Conservation (phyloP, 2,888 invertebrate genomes). For the Salticus scenicus region DNA sequence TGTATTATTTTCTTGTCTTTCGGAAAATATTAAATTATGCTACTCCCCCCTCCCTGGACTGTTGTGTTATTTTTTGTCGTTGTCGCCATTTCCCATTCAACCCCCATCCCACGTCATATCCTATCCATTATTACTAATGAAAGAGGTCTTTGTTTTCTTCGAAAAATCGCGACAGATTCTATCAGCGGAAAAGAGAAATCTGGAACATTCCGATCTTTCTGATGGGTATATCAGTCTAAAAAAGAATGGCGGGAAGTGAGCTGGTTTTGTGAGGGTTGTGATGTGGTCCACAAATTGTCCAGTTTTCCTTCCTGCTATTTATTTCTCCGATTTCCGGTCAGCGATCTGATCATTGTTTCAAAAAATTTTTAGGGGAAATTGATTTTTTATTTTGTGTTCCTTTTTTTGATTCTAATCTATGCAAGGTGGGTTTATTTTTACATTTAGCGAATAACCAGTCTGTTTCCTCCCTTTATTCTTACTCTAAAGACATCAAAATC, state of each 20-base stretch:
- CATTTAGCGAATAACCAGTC: no score
- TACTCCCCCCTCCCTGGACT: no score
- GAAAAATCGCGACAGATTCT: constrained; percentile 33
- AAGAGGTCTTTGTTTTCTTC: constrained; percentile 48
- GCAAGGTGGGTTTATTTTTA: no score
- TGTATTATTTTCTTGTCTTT: background rate
- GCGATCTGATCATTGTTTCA: constrained; percentile 63
- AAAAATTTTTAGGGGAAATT: background rate
- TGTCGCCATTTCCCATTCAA: background rate
- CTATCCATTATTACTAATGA: constrained; percentile 47
- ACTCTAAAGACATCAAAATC: no score
- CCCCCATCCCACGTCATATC: constrained; percentile 45
- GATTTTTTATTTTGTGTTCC: background rate
- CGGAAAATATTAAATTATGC: background rate
- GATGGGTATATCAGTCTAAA: background rate
- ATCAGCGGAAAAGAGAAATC: constrained; percentile 40
- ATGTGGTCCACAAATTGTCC: constrained; percentile 51
- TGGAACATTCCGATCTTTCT: constrained; percentile 45
- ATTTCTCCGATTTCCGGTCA: constrained; percentile 49
- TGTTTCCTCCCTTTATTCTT: no score
- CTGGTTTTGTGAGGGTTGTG: constrained; percentile 16
- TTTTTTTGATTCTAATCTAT: no score
- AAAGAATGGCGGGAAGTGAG: constrained; percentile 63
- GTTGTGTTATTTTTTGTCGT: background rate
- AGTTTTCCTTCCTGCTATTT: constrained; percentile 59